These are phyloP conservation scores for Ardeotis arabs DNA, from an alignment of 2,113 vertebrate species.

Conservation along the genomic window DNA sequence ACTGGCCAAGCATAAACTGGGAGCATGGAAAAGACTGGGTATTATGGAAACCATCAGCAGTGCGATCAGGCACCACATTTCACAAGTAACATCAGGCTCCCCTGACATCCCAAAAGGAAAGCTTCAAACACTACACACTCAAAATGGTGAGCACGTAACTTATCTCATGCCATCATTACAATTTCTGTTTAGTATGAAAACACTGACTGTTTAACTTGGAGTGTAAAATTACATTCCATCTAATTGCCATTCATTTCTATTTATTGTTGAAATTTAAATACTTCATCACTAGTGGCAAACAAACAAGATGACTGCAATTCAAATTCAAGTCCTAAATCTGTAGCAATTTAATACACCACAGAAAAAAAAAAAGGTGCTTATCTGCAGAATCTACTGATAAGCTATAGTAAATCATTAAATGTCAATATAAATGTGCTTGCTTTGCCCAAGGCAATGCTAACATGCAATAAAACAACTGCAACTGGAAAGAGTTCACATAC, in stretches of 20 bases:
- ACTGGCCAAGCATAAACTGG: neutral
- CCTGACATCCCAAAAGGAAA: constrained; percentile 37
- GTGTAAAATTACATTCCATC: constrained; percentile 32
- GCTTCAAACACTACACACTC: constrained; percentile 16
- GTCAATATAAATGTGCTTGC: constrained; percentile 38
- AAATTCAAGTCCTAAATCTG: constrained; percentile 43
- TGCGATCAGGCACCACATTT: constrained; percentile 21
- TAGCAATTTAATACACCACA: neutral
- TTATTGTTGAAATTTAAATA: constrained; percentile 25
- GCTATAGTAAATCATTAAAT: constrained; percentile 55
- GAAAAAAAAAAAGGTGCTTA: constrained; percentile 12
- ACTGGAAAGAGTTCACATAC: neutral
- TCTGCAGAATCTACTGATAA: constrained; percentile 44
- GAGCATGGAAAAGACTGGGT: neutral
- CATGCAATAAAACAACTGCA: constrained; percentile 16
- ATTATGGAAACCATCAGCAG: constrained; percentile 21
- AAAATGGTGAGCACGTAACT: constrained; percentile 45
- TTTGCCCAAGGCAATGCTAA: constrained; percentile 36
- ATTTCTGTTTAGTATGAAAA: constrained; percentile 33
- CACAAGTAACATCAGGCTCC: constrained; percentile 1
- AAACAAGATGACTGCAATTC: neutral
- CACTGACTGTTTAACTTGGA: constrained; percentile 51
- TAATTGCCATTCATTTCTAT: neutral
- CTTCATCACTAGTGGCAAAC: neutral
- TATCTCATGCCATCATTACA: neutral